Percentiles rank a stretch among this genome's conserved stretches.
phyloP scores from a whole-genome alignment of 2,888 invertebrate species.

The Acheta domesticus region DNA sequence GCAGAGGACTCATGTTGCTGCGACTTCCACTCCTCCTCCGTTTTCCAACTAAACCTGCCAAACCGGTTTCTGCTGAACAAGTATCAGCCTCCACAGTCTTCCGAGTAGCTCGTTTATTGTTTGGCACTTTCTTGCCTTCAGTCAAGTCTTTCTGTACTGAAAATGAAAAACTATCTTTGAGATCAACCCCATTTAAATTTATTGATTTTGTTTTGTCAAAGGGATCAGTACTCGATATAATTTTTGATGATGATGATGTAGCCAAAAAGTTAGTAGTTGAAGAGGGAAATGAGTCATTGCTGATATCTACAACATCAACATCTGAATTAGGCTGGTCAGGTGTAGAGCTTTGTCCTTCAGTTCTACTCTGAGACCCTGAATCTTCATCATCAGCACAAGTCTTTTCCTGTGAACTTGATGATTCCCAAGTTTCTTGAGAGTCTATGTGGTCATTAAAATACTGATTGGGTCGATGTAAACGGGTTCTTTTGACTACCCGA shows the following conservation, averaged over 20 bases:
- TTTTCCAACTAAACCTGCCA: constrained; percentile 37
- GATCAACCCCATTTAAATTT: constrained; percentile 27
- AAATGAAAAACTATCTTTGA: not conserved
- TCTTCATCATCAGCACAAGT: constrained; percentile 34
- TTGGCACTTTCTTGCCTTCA: constrained; percentile 22
- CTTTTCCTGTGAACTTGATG: constrained; percentile 35
- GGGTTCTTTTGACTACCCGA: constrained; percentile 30
- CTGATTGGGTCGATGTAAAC: constrained; percentile 30
- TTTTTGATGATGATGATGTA: not conserved
- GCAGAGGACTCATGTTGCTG: not conserved
- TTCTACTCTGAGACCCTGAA: constrained; percentile 25
- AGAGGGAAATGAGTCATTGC: constrained; percentile 27
- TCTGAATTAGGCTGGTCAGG: constrained; percentile 27
- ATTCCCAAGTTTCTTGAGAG: constrained; percentile 36
- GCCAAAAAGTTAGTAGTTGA: constrained; percentile 23
- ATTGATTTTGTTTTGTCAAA: constrained; percentile 24
- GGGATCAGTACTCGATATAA: constrained; percentile 20
- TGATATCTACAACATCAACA: constrained; percentile 28
- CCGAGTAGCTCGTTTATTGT: constrained; percentile 40
- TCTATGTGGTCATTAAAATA: constrained; percentile 34
- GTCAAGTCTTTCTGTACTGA: not conserved
- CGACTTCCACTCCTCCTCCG: constrained; percentile 40
- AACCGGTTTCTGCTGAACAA: constrained; percentile 46
- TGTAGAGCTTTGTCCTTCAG: constrained; percentile 26
- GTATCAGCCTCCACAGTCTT: constrained; percentile 49